Conservation (phyloP, 2,888 invertebrate genomes). For the Lasiommata megera region DNA sequence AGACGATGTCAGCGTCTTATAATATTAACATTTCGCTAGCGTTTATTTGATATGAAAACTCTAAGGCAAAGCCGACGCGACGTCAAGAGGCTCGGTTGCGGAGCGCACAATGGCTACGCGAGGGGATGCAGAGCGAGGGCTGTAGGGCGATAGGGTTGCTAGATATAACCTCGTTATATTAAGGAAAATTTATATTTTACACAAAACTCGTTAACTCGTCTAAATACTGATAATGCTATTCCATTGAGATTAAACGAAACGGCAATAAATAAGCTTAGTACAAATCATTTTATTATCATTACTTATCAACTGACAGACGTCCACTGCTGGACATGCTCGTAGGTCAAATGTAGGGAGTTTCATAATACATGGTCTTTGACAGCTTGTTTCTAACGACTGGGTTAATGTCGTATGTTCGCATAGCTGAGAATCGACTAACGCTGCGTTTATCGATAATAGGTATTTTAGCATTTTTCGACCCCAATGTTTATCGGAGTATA, state of each 20-base stretch:
- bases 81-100: constrained; percentile 62
- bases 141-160: constrained; percentile 32
- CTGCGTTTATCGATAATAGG: no score
- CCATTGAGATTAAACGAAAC: not conserved
- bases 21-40: constrained; percentile 59
- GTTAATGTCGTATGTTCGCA: no score
- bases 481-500: no score
- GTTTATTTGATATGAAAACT: constrained; percentile 58
- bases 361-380: no score
- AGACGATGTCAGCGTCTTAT: constrained; percentile 44
- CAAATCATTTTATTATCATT: no score
- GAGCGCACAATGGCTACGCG: constrained; percentile 53
- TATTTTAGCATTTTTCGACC: no score
- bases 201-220: not conserved
- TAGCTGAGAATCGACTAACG: no score
- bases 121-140: constrained; percentile 34
- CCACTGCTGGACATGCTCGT: no score
- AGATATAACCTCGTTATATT: constrained; percentile 3
- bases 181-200: constrained; percentile 6
- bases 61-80: constrained; percentile 55
- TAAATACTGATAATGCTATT: not conserved
- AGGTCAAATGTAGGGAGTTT: no score
- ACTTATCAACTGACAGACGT: no score
- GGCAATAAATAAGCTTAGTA: no score
- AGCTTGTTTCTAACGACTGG: no score